phyloP scores from a whole-genome alignment of 2,797 vertebrate genomes.

The Hydrophis major region DNA sequence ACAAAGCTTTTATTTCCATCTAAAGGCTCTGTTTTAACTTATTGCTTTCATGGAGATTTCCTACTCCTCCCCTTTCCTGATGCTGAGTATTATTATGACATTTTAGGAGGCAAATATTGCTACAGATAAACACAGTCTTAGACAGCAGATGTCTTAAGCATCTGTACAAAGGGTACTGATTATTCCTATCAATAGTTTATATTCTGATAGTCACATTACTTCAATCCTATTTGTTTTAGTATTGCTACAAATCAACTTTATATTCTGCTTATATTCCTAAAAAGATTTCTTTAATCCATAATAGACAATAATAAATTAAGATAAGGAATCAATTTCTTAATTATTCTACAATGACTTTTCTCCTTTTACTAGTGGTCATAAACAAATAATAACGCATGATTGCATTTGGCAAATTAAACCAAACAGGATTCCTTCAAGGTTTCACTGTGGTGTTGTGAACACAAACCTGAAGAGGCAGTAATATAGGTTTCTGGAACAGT shows the following conservation, averaged over 20 bases:
- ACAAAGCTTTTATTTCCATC: conserved; percentile 47
- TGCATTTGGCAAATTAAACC: background rate
- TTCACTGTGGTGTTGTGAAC: background rate
- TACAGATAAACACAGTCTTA: background rate
- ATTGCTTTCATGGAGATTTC: background rate
- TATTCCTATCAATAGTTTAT: background rate
- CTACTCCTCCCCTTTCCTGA: background rate
- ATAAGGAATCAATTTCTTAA: background rate
- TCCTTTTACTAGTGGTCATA: background rate
- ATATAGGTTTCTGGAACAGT: background rate
- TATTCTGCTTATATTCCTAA: background rate
- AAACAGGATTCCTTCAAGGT: background rate
- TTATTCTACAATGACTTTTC: background rate
- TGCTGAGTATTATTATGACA: background rate
- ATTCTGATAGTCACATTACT: background rate
- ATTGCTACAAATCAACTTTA: background rate
- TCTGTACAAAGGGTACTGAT: background rate
- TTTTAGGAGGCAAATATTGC: background rate
- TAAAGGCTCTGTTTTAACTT: conserved; percentile 31
- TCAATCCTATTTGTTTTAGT: background rate
- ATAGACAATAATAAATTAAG: background rate
- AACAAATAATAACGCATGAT: background rate
- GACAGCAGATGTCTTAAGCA: background rate
- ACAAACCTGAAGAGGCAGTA: background rate
- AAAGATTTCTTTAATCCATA: background rate